These are phyloP conservation scores for Xestoiulus laeticollis DNA, from an alignment of 2,888 invertebrate species.

Conservation along the genomic window DNA sequence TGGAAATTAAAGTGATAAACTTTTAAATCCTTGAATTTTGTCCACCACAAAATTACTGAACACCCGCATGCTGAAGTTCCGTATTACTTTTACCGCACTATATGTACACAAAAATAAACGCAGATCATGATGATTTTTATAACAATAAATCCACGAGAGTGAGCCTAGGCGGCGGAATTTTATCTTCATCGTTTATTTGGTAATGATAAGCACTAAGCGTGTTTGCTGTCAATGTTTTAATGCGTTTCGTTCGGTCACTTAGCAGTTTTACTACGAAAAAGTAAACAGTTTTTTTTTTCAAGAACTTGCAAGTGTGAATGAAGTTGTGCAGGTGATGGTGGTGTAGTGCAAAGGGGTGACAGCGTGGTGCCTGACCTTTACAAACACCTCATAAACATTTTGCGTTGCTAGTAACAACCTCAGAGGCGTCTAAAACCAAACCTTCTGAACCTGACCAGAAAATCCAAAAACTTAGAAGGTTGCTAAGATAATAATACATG, in stretches of 20 bases:
- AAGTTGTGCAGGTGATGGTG: conserved; percentile 14
- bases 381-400: conserved; percentile 16
- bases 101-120: too few relatives aligned
- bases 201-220: conserved; percentile 34
- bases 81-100: too few relatives aligned
- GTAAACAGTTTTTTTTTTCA: conserved; percentile 3
- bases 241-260: conserved; percentile 28
- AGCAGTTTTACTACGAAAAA: conserved; percentile 34
- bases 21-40: too few relatives aligned
- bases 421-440: background rate
- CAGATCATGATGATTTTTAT: background rate
- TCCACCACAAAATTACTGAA: too few relatives aligned
- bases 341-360: background rate
- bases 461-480: too few relatives aligned
- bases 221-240: conserved; percentile 33
- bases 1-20: too few relatives aligned
- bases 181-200: background rate
- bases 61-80: too few relatives aligned
- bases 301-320: conserved; percentile 2
- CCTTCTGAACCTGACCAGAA: too few relatives aligned
- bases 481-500: too few relatives aligned
- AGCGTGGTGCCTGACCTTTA: background rate
- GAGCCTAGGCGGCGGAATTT: background rate
- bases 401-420: conserved; percentile 4
- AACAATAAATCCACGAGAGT: background rate